Evolutionary conservation across 2,888 invertebrate species (phyloP).

Genomic region (Coremacera marginata): DNA sequence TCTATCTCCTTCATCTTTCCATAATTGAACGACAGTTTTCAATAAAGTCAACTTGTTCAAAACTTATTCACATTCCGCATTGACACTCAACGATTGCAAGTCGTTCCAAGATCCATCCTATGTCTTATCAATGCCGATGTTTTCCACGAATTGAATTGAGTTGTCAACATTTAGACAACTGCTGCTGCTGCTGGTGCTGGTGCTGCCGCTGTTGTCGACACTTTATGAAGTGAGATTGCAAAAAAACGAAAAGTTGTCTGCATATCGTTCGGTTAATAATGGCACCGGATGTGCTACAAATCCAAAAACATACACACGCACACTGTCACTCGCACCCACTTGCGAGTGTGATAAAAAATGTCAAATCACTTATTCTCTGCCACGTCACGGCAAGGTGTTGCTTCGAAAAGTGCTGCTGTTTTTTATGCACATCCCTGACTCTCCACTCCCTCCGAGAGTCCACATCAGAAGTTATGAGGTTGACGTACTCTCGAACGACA

Average conservation of each 20-base stretch:
- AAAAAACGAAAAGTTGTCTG: background rate
- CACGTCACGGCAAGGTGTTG: constrained; percentile 42
- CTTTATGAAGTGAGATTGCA: background rate
- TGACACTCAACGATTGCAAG: background rate
- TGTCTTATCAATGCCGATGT: background rate
- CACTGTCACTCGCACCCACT: background rate
- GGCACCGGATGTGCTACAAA: constrained; percentile 13
- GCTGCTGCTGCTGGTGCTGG: background rate
- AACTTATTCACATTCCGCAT: background rate
- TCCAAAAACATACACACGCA: too few relatives aligned
- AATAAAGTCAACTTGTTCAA: constrained; percentile 8
- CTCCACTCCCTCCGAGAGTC: background rate
- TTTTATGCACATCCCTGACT: background rate
- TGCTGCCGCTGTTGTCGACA: background rate
- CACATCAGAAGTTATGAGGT: background rate
- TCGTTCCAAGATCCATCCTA: background rate
- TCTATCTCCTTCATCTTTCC: background rate
- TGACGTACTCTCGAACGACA: background rate
- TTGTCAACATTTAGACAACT: constrained; percentile 30
- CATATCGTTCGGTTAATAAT: constrained; percentile 6
- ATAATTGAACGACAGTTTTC: constrained; percentile 15
- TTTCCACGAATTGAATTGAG: constrained; percentile 33
- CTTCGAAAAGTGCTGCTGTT: background rate
- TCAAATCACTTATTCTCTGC: constrained; percentile 38
- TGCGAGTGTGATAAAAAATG: constrained; percentile 25